Evolutionary conservation across 2,113 vertebrate genomes (phyloP).

Genomic region (Spheniscus mendiculus): DNA sequence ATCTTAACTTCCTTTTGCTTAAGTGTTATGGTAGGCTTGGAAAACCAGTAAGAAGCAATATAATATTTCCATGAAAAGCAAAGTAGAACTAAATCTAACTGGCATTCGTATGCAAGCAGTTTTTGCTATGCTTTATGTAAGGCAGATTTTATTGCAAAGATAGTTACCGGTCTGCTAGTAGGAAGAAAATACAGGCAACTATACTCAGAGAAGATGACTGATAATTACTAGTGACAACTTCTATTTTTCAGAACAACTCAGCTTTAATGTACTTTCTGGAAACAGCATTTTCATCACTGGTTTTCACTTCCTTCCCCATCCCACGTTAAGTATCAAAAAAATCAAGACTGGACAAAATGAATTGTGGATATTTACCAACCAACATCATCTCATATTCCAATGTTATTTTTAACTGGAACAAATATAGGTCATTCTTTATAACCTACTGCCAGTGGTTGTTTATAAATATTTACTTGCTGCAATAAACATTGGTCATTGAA

Average conservation of each 20-base stretch:
- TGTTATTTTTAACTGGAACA: constrained; percentile 64
- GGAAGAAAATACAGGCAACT: constrained; percentile 18
- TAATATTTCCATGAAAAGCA: constrained; percentile 6
- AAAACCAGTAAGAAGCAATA: constrained; percentile 30
- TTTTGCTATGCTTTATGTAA: constrained; percentile 36
- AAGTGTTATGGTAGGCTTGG: constrained; percentile 37
- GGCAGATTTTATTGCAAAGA: constrained; percentile 51
- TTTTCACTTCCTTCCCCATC: constrained; percentile 59
- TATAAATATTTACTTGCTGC: constrained; percentile 85
- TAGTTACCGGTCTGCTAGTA: background rate
- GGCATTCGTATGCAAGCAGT: background rate
- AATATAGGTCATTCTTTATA: constrained; percentile 59
- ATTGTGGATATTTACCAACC: constrained; percentile 57
- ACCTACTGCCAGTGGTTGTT: constrained; percentile 72
- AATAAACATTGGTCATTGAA: constrained; percentile 83
- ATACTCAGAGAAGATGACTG: background rate
- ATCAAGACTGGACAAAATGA: constrained; percentile 52
- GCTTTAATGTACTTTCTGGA: constrained; percentile 61
- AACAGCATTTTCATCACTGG: constrained; percentile 62
- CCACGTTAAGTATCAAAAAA: constrained; percentile 41
- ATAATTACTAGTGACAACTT: constrained; percentile 58
- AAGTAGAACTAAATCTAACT: constrained; percentile 24
- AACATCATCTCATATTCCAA: constrained; percentile 47
- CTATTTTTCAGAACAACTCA: constrained; percentile 53
- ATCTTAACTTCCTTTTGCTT: constrained; percentile 31